Percentiles rank a stretch among this genome's conserved stretches.
Evolutionary conservation across 2,113 vertebrate species (phyloP).

Genomic region (Elachura formosa): DNA sequence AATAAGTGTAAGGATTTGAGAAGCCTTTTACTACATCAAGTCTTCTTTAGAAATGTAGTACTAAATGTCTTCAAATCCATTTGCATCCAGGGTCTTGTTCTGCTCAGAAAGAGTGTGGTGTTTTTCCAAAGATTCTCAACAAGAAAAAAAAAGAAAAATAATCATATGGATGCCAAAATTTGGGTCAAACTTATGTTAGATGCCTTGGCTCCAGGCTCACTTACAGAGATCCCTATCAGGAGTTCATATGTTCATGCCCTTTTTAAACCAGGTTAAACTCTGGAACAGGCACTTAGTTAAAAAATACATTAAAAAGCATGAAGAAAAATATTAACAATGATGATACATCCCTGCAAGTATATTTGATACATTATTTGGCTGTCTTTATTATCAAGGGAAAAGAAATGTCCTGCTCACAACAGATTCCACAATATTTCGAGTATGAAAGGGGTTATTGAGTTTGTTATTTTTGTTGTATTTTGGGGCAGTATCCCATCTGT

Average conservation of each 20-base stretch:
- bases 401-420: not conserved
- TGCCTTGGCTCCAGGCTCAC: not conserved
- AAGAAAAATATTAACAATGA: constrained; percentile 19
- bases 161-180: not conserved
- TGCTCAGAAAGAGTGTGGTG: not conserved
- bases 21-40: not conserved
- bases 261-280: not conserved
- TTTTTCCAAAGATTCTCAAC: not conserved
- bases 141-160: not conserved
- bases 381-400: constrained; percentile 1
- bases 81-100: not conserved
- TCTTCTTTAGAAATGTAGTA: not conserved
- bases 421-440: constrained; percentile 19
- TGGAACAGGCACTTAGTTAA: not conserved
- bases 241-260: not conserved
- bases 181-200: not conserved
- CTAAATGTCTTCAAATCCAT: not conserved
- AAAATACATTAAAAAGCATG: not conserved
- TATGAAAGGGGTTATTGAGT: not conserved
- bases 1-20: not conserved
- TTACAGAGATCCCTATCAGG: not conserved
- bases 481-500: not conserved
- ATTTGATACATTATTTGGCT: constrained; percentile 7
- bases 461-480: not conserved
- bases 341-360: not conserved